Evolutionary conservation across 2,113 vertebrate genomes (phyloP), one percentile per base, ranked within the genome.

Genomic region (Elgaria multicarinata): DNA sequence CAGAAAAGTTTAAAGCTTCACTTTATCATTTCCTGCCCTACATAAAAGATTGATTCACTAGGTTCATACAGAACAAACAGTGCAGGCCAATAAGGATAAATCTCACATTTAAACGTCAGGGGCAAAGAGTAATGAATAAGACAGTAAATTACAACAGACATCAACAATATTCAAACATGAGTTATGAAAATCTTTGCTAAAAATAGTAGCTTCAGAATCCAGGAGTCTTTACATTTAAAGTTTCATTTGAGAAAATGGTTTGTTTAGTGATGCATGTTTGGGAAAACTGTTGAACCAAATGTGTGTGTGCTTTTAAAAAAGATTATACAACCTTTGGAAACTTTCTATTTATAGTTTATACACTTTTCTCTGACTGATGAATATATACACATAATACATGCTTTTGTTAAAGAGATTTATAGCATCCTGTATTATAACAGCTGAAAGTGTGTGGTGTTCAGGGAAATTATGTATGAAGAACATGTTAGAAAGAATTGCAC

Each of bases 121-220:
- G 77, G 93, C 39, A 75, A 90, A n/a, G 71, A 89, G 90, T 91
- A 96, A 95, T 91, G 93, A 94, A 85, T 94, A 92, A 94, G 93
- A 78, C 58, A 91, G 89, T 85, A 79, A 90, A 95, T 84, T 83
- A 81, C 4, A 82, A 90, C 33, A 75, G 55, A 94, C 72, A 93
- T 64, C 92, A 84, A 82, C 94, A 93, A 94, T 91, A 95, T 94
- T 95, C 92, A 95, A 53, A 94, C 91, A 91, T 90, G 24, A 69
- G 64, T 81, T 72, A 89, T 58, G 91, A 87, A 92, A 95, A 95
- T 93, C 89, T 75, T 92, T 82, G 72, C 78, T 93, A 84, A n/a
- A 81, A 90, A 91, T 10, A 58, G 88, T 87, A 84, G 77, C 67
- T 50, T 85, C 87, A 76, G 83, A 92, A 84, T 88, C 66, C 33